A percentile compares a stretch with the other conserved stretches of the same genome.
phyloP scores from a whole-genome alignment of 2,113 vertebrate species.

The Mastomys natalensis region DNA sequence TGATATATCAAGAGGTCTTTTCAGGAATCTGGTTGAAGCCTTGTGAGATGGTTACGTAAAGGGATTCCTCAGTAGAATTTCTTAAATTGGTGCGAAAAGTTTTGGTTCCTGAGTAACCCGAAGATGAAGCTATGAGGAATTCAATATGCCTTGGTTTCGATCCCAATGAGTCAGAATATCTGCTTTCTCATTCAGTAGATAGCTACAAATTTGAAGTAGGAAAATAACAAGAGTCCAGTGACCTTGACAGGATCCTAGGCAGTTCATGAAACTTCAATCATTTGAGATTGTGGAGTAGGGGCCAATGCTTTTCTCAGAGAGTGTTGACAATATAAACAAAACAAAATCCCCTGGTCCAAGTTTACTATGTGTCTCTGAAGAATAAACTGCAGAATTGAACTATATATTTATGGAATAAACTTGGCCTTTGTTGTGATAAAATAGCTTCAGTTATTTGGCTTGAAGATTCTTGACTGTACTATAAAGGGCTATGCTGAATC shows the following conservation, averaged over 20 bases:
- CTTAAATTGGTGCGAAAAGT: slow-evolving; percentile 73
- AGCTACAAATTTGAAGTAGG: slow-evolving; percentile 61
- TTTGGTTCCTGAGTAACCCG: slow-evolving; percentile 80
- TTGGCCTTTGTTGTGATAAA: slow-evolving; percentile 61
- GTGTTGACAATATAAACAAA: slow-evolving; percentile 43
- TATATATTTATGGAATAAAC: slow-evolving; percentile 63
- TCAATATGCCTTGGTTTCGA: slow-evolving; percentile 70
- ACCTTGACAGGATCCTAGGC: slow-evolving; percentile 52
- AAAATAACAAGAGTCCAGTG: slow-evolving; percentile 31
- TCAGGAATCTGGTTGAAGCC: slow-evolving; percentile 78
- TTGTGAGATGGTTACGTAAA: slow-evolving; percentile 75
- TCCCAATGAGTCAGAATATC: slow-evolving; percentile 62
- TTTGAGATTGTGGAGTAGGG: slow-evolving; percentile 48
- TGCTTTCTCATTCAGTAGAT: slow-evolving; percentile 68
- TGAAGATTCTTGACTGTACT: slow-evolving; percentile 66
- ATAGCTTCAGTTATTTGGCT: slow-evolving; percentile 73
- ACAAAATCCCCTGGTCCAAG: slow-evolving; percentile 64
- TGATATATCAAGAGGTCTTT: slow-evolving; percentile 75
- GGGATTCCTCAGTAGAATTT: slow-evolving; percentile 77
- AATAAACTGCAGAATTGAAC: slow-evolving; percentile 67
- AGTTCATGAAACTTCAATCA: slow-evolving; percentile 61
- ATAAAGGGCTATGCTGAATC: slow-evolving; percentile 57
- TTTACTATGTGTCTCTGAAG: slow-evolving; percentile 75
- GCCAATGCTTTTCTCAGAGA: slow-evolving; percentile 64
- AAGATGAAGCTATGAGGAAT: slow-evolving; percentile 68